These are phyloP conservation scores for Suillia variegata DNA, from an alignment of 2,888 invertebrate species.

Conservation along the genomic window DNA sequence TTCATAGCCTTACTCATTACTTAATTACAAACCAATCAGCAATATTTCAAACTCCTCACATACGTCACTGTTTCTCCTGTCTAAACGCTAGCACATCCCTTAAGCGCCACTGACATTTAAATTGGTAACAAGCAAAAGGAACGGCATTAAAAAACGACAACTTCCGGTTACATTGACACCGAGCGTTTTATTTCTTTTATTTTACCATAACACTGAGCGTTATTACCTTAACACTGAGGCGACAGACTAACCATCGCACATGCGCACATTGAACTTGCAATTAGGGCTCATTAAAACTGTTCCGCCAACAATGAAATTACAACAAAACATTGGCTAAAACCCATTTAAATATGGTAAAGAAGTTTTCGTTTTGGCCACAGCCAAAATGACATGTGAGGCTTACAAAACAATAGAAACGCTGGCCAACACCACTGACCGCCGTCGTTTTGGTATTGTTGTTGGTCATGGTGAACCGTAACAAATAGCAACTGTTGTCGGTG, in stretches of 20 bases:
- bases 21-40: neutral
- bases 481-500: conserved; percentile 42
- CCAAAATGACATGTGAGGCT: neutral
- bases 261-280: conserved; percentile 18
- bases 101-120: neutral
- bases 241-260: neutral
- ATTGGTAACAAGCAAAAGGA: neutral
- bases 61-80: neutral
- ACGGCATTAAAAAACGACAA: conserved; percentile 8
- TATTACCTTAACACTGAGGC: neutral
- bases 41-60: neutral
- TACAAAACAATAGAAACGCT: conserved; percentile 45
- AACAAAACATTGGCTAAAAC: neutral
- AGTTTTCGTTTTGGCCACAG: neutral
- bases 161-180: conserved; percentile 2
- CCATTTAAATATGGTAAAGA: neutral
- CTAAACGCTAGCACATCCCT: neutral
- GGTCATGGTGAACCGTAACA: conserved; percentile 52
- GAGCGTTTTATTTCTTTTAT: no score
- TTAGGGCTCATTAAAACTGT: conserved; percentile 48
- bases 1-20: neutral
- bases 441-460: conserved; percentile 41
- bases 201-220: neutral
- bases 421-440: conserved; percentile 23
- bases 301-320: conserved; percentile 24